Evolutionary conservation across 2,888 invertebrate species (phyloP), one percentile per base, ranked within the genome.

Genomic region (Muschampia plurimacula): DNA sequence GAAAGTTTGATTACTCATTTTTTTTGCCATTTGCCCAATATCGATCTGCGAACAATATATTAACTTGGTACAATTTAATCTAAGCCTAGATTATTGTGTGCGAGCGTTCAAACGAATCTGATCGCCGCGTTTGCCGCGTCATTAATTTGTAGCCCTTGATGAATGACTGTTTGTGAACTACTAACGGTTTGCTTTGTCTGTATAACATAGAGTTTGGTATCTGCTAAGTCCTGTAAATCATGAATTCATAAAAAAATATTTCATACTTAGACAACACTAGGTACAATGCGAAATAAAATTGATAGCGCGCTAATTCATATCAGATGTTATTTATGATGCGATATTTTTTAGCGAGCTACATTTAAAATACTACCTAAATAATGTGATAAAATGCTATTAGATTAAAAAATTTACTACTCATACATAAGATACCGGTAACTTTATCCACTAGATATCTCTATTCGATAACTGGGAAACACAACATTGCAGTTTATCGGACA

Each of bases 81-180:
- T 44, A 32, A 59, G 60, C 46, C 55, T 57, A 22, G 22, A 22
- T 57, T 59, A 65, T 70, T 70, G 70, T 70, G 22, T 59, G 65
- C 46, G 57, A 70, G 70, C 70, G n/a, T 32, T 59, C 65, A 59
- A 65, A 70, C 65, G 59, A 49, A 65, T 70, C 36, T 59, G 65
- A 65, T 70, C 65, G 44, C 46, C 46, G 70, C 7, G 15, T 65
- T 70, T 70, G 65, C 70, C 70, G 70, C 46, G 57, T 70, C 70
- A 70, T 70, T 70, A 70, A 65, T 70, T 69, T 39, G 59, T 65
- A 59, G 44, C 44, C 15, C 65, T 70, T 70, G 64, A 70, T 70
- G 57, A 70, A 70, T 70, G 64, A 65, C 64, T 44, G 64, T 70
- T 70, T 46, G 46, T 32, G 39, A 70, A 70, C 70, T 70, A 59